Conservation (phyloP, 1,140 invertebrate genomes). For the Anthonomus grandis region DNA sequence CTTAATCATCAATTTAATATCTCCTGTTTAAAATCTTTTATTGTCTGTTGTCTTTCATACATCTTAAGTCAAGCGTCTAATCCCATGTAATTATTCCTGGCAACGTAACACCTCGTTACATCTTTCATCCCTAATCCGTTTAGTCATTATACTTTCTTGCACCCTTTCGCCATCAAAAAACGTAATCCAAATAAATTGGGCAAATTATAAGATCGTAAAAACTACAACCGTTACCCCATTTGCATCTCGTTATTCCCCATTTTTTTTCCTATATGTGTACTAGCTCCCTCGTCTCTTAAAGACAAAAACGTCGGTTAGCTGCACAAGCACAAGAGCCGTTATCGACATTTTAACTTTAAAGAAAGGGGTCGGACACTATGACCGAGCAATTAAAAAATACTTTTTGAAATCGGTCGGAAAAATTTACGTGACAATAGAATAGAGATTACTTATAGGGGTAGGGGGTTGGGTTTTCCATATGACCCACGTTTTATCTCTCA, state of each 20-base stretch:
- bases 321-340: not conserved
- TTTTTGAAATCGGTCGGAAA: slow-evolving; percentile 1
- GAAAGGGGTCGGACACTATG: slow-evolving; percentile 2
- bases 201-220: slow-evolving; percentile 16
- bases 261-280: no score
- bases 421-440: slow-evolving; percentile 4
- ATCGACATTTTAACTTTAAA: not conserved
- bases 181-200: slow-evolving; percentile 14
- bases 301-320: not conserved
- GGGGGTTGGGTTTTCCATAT: not conserved
- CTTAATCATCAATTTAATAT: no score
- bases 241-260: slow-evolving; percentile 8
- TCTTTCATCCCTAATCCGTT: no score
- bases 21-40: no score
- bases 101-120: no score
- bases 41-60: no score
- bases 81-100: no score
- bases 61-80: no score
- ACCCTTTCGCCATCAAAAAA: no score
- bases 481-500: not conserved
- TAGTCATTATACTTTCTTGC: no score
- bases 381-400: slow-evolving; percentile 13
- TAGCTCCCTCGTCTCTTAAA: slow-evolving; percentile 2
- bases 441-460: not conserved
- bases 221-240: slow-evolving; percentile 4